Conservation (phyloP, 2,797 vertebrate genomes). For the Hippopotamyrus pictus region DNA sequence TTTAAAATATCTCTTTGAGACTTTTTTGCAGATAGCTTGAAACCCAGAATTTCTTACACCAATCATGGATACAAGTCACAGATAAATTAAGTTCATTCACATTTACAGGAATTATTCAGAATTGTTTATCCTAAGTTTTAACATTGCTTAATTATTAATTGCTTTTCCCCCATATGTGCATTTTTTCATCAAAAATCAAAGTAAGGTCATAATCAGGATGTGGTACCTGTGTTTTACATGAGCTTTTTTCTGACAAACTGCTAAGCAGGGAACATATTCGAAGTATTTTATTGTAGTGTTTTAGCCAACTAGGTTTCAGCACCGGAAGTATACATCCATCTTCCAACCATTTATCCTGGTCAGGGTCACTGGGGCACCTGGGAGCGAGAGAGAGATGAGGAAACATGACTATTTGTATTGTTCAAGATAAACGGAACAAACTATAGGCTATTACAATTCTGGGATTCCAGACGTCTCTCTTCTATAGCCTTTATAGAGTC, state of each 20-base stretch:
- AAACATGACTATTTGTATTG: not conserved
- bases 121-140: not conserved
- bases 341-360: not conserved
- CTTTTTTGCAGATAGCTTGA: not conserved
- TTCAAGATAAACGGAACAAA: not conserved
- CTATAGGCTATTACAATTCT: not conserved
- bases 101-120: not conserved
- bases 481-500: not conserved
- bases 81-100: not conserved
- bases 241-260: not conserved
- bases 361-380: not conserved
- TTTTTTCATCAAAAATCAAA: not conserved
- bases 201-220: not conserved
- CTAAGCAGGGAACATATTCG: not conserved
- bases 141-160: not conserved
- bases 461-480: not conserved
- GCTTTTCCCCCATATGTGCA: not conserved
- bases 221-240: not conserved
- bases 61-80: not conserved
- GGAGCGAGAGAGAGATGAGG: not conserved
- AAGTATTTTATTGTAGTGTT: not conserved
- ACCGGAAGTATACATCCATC: not conserved
- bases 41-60: not conserved
- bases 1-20: not conserved
- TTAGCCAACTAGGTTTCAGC: not conserved